These are phyloP conservation scores for Endomychus coccineus DNA, from an alignment of 2,888 invertebrate genomes.

Conservation along the genomic window DNA sequence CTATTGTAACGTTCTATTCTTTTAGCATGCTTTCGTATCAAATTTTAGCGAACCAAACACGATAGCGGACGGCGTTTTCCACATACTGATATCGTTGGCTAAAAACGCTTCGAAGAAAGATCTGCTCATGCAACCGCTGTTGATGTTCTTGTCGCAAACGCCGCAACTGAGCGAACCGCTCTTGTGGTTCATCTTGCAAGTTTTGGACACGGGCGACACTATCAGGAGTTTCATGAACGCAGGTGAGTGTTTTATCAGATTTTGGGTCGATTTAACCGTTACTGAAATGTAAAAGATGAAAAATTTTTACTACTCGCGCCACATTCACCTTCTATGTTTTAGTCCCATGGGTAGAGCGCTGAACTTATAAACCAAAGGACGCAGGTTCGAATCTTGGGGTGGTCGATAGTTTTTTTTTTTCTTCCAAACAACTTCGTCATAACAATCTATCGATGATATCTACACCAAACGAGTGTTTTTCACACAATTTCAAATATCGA, in stretches of 20 bases:
- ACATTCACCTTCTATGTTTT: no score
- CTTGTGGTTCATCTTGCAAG: constrained; percentile 73
- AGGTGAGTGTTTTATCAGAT: constrained; percentile 37
- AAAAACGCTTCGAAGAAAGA: constrained; percentile 67
- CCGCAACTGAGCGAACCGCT: constrained; percentile 76
- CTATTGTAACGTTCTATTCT: constrained; percentile 15
- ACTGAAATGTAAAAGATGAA: no score
- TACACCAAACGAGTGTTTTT: no score
- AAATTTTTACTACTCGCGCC: no score
- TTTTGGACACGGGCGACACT: constrained; percentile 69
- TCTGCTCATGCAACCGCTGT: constrained; percentile 69
- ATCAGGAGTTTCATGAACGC: constrained; percentile 67
- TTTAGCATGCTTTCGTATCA: constrained; percentile 28
- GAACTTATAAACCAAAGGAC: no score
- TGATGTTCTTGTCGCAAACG: constrained; percentile 54
- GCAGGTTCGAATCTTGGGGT: no score
- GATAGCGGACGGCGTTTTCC: constrained; percentile 82
- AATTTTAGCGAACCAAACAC: constrained; percentile 60
- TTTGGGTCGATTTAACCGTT: no score
- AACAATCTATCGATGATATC: no score
- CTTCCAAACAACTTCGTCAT: no score
- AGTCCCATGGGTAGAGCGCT: no score
- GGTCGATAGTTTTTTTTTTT: no score
- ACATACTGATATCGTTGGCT: constrained; percentile 70
- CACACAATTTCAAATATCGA: no score